Base-by-base conservation (phyloP, 2,888 invertebrate species). In the Hipparchia semele region DNA sequence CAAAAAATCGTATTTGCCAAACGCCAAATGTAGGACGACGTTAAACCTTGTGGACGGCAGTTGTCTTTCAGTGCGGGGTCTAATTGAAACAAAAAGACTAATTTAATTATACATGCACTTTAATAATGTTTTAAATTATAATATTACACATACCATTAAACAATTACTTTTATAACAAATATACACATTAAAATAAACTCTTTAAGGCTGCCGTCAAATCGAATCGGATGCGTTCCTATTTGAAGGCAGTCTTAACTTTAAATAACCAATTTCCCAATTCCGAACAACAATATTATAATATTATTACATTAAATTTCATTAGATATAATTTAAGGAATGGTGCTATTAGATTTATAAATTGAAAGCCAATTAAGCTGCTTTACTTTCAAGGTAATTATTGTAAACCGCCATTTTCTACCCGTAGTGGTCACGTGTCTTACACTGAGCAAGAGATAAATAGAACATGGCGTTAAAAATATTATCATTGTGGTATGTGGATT, bases 121-220 rank as follows among this genome's bases (percentile, higher is more conserved):
- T 62, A 62, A 46, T 62, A 62, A 62, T 62, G 12, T 62, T 12
- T 13, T 62, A 62, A 46, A 23, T 23, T 23, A 46, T 62, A 39
- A 62, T 8, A 62, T 62, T 6, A n/a, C 2, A 45, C 3, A 58
- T 23, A 5, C 33, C 33, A 7, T 10, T 46, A 23, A 23, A 23
- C 23, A 23, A 23, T 39, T 39, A 39, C 5, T 39, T 39, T 39
- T 2, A 68, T 66, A 46, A 73, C 71, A 73, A 75, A 73, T 73
- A 71, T 73, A 73, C 69, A 62, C 13, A 62, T 49, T 62, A 39
- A 71, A 75, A 71, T 75, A 73, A 73, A 73, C 68, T 70, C 73
- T 68, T 39, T 39, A 5, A 39, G 39, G 2, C 39, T 39, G 39
- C 39, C 39, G 39, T 39, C 39, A 39, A 39, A 39, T 39, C 39